Evolutionary conservation across 1,140 invertebrate genomes (phyloP).

Genomic region (Panagrolaimus sp.): DNA sequence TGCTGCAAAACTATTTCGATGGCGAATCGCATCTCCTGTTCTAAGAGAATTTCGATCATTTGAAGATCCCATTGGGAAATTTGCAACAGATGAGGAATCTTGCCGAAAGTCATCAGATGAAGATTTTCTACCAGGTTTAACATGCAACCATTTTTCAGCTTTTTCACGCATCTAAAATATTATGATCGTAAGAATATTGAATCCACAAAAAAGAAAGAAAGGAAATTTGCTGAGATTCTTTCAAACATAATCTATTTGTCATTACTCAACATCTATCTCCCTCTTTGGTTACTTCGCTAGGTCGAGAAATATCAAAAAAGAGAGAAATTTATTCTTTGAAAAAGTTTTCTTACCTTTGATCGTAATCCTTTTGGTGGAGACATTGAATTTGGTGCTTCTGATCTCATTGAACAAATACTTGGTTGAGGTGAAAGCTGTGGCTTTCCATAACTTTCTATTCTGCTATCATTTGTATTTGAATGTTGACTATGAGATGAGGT

Average conservation of each 20-base stretch:
- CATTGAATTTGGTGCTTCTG: neutral
- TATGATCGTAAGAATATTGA: too few species aligned
- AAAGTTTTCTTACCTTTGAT: neutral
- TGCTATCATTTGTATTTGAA: neutral
- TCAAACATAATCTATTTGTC: too few species aligned
- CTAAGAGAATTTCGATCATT: slow-evolving; percentile 20
- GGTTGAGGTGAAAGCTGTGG: neutral
- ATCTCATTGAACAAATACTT: neutral
- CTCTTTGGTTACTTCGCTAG: too few species aligned
- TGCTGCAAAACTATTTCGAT: neutral
- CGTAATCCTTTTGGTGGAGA: neutral
- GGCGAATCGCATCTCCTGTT: neutral
- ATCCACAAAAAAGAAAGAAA: too few species aligned
- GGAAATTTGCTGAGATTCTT: too few species aligned
- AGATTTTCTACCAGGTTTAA: neutral
- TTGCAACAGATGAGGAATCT: slow-evolving; percentile 4
- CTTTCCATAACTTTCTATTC: neutral
- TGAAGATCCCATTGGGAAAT: neutral
- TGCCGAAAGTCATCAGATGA: neutral
- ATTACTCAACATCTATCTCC: too few species aligned
- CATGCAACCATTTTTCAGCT: neutral
- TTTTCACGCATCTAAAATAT: neutral
- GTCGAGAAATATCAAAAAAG: too few species aligned
- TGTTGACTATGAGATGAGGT: neutral
- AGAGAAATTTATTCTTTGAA: too few species aligned